Evolutionary conservation across 2,888 invertebrate genomes (phyloP).

Genomic region (Habroteleia sp.): DNA sequence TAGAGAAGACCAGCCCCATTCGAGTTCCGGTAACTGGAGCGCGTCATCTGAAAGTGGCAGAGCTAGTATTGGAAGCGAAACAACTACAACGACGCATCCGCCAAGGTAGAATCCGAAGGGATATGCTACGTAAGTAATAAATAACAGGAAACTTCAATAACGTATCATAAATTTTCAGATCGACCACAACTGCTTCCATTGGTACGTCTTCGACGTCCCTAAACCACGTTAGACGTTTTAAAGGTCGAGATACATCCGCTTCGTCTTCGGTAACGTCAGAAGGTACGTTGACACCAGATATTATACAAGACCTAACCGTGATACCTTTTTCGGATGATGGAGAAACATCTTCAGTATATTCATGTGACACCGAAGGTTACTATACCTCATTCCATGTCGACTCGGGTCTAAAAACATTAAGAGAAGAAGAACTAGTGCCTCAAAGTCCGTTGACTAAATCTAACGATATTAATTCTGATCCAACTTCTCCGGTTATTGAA

Average conservation of each 20-base stretch:
- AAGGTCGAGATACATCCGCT: conserved; percentile 85
- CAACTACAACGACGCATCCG: conserved; percentile 84
- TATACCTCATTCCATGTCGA: conserved; percentile 99
- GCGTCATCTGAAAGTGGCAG: conserved; percentile 94
- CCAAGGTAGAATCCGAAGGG: conserved; percentile 71
- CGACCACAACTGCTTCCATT: conserved; percentile 79
- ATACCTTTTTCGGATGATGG: conserved; percentile 85
- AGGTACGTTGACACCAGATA: conserved; percentile 91
- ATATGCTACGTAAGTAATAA: neutral
- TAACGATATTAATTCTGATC: conserved; percentile 83
- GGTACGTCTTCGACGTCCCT: conserved; percentile 80
- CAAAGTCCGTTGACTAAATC: conserved; percentile 88
- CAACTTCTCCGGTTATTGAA: conserved; percentile 88
- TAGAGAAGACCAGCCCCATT: conserved; percentile 90
- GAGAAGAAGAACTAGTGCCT: conserved; percentile 88
- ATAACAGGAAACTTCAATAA: neutral
- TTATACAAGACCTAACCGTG: conserved; percentile 87
- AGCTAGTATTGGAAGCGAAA: conserved; percentile 92
- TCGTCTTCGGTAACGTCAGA: conserved; percentile 93
- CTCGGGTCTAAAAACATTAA: conserved; percentile 92
- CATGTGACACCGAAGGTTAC: conserved; percentile 98
- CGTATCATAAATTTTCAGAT: conserved; percentile 70
- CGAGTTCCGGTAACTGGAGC: conserved; percentile 97
- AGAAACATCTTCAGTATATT: conserved; percentile 95
- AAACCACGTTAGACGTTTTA: conserved; percentile 77